phyloP scores from a whole-genome alignment of 2,888 invertebrate species.

The Tetropium fuscum region DNA sequence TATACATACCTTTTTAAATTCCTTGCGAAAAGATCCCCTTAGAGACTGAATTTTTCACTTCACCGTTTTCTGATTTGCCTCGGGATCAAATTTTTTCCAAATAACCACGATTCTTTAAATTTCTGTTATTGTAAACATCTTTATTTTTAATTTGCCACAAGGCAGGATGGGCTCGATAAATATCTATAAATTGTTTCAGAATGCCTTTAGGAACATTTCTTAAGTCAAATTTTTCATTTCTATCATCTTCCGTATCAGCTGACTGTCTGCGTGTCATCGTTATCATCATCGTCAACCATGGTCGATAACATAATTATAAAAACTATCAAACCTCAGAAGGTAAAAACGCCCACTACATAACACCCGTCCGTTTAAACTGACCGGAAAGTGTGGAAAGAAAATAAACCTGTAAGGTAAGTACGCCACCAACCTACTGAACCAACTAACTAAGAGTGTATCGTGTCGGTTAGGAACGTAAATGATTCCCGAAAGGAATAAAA shows the following conservation, averaged over 20 bases:
- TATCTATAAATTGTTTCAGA: conserved; percentile 5
- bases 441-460: neutral
- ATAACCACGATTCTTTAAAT: conserved; percentile 6
- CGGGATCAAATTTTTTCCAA: conserved; percentile 2
- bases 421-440: too few relatives aligned
- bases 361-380: too few relatives aligned
- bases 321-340: neutral
- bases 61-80: conserved; percentile 8
- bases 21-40: conserved; percentile 14
- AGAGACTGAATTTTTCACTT: conserved; percentile 10
- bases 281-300: neutral
- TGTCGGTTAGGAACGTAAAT: too few relatives aligned
- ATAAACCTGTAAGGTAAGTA: neutral
- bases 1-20: conserved; percentile 6
- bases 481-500: neutral
- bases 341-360: neutral
- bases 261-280: conserved; percentile 4
- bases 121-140: conserved; percentile 3
- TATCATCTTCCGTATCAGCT: conserved; percentile 5
- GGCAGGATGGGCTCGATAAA: conserved; percentile 3
- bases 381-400: neutral
- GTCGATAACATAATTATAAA: neutral
- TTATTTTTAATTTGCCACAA: conserved; percentile 6
- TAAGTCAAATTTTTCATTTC: conserved; percentile 2
- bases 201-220: conserved; percentile 8